Conservation (phyloP, 2,888 invertebrate genomes). For the Oscheius sp. region DNA sequence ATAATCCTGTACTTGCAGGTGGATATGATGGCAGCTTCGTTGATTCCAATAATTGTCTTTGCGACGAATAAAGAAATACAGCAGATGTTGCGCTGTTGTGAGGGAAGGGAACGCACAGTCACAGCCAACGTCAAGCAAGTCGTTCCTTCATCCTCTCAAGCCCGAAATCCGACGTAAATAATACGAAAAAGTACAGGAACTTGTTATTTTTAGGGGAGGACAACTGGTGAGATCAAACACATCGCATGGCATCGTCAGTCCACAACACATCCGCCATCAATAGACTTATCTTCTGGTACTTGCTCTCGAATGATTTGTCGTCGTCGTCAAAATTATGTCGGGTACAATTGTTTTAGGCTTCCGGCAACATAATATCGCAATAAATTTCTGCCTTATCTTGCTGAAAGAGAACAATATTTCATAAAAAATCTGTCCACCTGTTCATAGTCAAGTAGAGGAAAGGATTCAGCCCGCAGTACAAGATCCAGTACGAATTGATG, state of each 20-base stretch:
- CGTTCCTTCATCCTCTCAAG: too few relatives aligned
- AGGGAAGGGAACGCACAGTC: too few relatives aligned
- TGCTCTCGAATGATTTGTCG: background rate
- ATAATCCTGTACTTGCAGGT: background rate
- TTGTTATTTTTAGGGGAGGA: too few relatives aligned
- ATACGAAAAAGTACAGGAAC: too few relatives aligned
- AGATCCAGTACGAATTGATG: slow-evolving; percentile 31
- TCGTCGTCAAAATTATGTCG: slow-evolving; percentile 2
- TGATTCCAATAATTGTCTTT: too few relatives aligned
- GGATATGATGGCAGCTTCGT: background rate
- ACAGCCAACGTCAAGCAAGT: too few relatives aligned
- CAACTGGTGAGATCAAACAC: too few relatives aligned
- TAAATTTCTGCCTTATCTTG: slow-evolving; percentile 19
- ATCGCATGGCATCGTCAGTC: background rate
- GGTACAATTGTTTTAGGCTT: background rate
- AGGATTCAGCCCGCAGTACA: slow-evolving; percentile 28
- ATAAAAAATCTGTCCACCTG: slow-evolving; percentile 2
- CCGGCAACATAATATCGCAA: background rate
- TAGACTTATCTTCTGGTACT: background rate
- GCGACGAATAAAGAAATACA: too few relatives aligned
- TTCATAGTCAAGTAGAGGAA: slow-evolving; percentile 28
- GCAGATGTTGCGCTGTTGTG: too few relatives aligned
- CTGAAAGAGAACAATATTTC: background rate
- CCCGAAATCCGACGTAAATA: too few relatives aligned
- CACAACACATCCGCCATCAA: background rate